phyloP scores from a whole-genome alignment of 1,140 invertebrate species.

The Drosophila bifasciata region DNA sequence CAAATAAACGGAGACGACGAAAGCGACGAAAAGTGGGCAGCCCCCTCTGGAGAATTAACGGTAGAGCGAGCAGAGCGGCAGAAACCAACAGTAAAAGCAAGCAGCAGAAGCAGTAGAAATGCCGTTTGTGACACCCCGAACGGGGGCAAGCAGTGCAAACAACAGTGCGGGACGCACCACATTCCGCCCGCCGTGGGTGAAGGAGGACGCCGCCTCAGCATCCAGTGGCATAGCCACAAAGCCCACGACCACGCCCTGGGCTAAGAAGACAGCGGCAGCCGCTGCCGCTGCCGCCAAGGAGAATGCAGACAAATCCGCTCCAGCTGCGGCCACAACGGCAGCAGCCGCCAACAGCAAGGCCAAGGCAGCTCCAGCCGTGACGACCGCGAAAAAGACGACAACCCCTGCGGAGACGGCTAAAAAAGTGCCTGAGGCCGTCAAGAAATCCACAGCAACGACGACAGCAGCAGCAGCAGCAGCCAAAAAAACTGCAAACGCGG shows the following conservation, averaged over 20 bases:
- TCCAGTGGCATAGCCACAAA: constrained; percentile 85
- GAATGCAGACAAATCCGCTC: constrained; percentile 67
- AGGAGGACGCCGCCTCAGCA: constrained; percentile 86
- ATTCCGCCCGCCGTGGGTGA: constrained; percentile 92
- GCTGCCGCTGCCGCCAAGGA: constrained; percentile 62
- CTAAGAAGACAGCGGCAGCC: constrained; percentile 72
- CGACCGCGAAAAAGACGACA: constrained; percentile 44
- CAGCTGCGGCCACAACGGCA: constrained; percentile 17
- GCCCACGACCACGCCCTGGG: constrained; percentile 86
- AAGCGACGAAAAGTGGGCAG: constrained; percentile 38
- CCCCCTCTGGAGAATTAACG: constrained; percentile 36
- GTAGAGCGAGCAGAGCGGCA: constrained; percentile 1
- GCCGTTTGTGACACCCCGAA: constrained; percentile 78
- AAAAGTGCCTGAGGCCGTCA: constrained; percentile 37
- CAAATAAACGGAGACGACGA: constrained; percentile 60
- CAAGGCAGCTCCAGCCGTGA: constrained; percentile 34
- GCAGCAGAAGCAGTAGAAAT: constrained; percentile 48
- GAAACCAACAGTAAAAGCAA: constrained; percentile 32
- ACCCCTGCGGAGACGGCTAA: constrained; percentile 26
- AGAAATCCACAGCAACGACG: constrained; percentile 25
- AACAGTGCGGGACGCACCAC: constrained; percentile 86
- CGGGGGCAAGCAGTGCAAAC: constrained; percentile 65
- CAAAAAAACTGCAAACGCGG: constrained; percentile 57
- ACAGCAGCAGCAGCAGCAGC: constrained; percentile 24
- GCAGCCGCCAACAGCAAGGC: constrained; percentile 13